Percentiles rank a stretch among this genome's conserved stretches.
Conservation (phyloP, 2,797 vertebrate species). For the Pseudocheirus occidentalis region DNA sequence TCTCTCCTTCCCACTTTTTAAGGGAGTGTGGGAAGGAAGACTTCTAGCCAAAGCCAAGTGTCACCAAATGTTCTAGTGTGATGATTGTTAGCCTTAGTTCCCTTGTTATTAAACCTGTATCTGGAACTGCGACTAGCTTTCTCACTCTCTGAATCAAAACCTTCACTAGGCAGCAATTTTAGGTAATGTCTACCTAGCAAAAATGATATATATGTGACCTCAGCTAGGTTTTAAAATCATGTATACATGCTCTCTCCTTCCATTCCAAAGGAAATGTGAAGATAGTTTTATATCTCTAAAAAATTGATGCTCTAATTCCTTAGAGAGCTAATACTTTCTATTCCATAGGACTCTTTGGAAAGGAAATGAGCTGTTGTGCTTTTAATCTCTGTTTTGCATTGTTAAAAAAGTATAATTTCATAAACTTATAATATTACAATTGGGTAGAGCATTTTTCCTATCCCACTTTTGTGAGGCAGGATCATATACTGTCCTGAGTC, state of each 20-base stretch:
- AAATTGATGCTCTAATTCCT: not conserved
- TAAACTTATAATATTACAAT: not conserved
- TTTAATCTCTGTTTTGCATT: not conserved
- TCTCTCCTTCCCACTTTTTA: not conserved
- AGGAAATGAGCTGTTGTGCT: not conserved
- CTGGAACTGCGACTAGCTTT: not conserved
- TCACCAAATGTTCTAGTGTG: not conserved
- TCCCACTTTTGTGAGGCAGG: not conserved
- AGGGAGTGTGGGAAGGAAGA: not conserved
- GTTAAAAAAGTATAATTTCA: not conserved
- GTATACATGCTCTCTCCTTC: not conserved
- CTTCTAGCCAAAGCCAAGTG: not conserved
- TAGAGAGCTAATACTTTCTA: not conserved
- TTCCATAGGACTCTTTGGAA: not conserved
- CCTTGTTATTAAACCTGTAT: not conserved
- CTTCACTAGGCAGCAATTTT: not conserved
- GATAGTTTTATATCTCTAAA: not conserved
- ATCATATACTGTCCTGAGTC: too few relatives aligned
- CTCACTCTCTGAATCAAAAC: not conserved
- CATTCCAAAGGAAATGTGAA: not conserved
- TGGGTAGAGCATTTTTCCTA: not conserved
- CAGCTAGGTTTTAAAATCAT: not conserved
- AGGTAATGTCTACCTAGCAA: not conserved
- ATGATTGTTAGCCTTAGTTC: not conserved
- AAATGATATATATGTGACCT: not conserved